Conservation (phyloP, 2,888 invertebrate species). For the Spatulosminthurus flaviceps region DNA sequence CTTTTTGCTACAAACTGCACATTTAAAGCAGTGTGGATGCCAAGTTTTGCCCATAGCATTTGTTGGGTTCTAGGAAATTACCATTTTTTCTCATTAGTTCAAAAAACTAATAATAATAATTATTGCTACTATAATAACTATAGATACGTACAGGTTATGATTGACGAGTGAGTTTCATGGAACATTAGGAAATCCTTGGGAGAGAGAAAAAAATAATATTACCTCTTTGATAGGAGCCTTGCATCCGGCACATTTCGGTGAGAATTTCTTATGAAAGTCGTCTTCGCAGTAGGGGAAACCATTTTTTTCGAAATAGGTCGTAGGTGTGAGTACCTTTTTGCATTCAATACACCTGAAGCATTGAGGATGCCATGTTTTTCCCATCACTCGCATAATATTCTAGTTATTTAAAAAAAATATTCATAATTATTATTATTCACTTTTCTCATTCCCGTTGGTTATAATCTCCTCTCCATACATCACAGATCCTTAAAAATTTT, state of each 20-base stretch:
- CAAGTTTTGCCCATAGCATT: constrained; percentile 55
- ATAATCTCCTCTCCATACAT: too few relatives aligned
- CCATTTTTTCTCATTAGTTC: too few relatives aligned
- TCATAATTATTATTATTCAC: too few relatives aligned
- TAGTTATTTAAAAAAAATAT: constrained; percentile 4
- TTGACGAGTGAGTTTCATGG: not conserved
- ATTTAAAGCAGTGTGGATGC: constrained; percentile 60
- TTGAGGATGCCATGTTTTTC: constrained; percentile 53
- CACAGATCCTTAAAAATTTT: not conserved
- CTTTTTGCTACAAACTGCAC: constrained; percentile 50
- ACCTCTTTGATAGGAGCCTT: constrained; percentile 56
- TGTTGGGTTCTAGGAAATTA: constrained; percentile 41
- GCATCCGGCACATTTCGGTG: constrained; percentile 59
- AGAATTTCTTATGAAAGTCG: constrained; percentile 59
- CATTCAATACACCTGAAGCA: constrained; percentile 62
- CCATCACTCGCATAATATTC: constrained; percentile 42
- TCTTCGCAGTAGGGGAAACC: constrained; percentile 60
- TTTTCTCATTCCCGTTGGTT: not conserved
- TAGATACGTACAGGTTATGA: too few relatives aligned
- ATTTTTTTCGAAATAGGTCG: constrained; percentile 59
- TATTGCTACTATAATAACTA: too few relatives aligned
- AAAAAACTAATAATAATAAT: too few relatives aligned
- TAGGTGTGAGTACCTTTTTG: constrained; percentile 55
- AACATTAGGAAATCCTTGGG: too few relatives aligned
- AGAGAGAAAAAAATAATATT: too few relatives aligned